These are phyloP conservation scores for Gasteruption jaculator DNA, from an alignment of 2,888 invertebrate genomes.

Conservation along the genomic window DNA sequence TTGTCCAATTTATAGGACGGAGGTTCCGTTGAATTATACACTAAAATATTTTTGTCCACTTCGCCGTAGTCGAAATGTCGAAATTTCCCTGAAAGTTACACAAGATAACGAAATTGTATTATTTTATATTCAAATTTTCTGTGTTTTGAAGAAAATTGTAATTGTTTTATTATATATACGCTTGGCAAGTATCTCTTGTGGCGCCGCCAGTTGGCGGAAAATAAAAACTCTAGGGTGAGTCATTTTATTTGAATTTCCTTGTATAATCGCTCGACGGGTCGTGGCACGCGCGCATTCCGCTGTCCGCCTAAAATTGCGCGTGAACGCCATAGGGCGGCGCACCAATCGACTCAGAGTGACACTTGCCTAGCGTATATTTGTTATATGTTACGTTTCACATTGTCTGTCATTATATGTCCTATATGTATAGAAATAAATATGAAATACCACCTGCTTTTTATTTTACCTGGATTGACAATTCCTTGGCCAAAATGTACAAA, in stretches of 20 bases:
- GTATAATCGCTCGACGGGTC: too few species aligned
- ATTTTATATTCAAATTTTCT: background rate
- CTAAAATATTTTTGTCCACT: slow-evolving; percentile 31
- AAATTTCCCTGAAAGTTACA: slow-evolving; percentile 34
- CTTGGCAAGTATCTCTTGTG: too few species aligned
- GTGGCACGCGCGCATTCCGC: too few species aligned
- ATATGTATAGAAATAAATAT: background rate
- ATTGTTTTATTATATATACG: background rate
- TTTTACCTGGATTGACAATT: slow-evolving; percentile 38
- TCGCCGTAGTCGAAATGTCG: slow-evolving; percentile 40
- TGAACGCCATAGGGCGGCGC: too few species aligned
- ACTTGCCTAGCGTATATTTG: too few species aligned
- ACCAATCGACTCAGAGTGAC: too few species aligned
- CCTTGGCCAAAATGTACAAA: slow-evolving; percentile 46
- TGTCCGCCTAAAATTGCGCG: too few species aligned
- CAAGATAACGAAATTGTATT: slow-evolving; percentile 10
- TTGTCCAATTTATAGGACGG: slow-evolving; percentile 39
- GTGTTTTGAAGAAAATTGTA: background rate
- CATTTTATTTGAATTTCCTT: too few species aligned
- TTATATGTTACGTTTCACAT: too few species aligned
- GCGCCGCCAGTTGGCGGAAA: too few species aligned
- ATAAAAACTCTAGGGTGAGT: background rate
- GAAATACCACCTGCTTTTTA: background rate
- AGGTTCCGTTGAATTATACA: slow-evolving; percentile 37
- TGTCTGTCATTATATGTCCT: too few species aligned